Percentiles rank a stretch among this genome's conserved stretches.
Evolutionary conservation across 1,140 invertebrate genomes (phyloP).

Genomic region (Drosophila orosa): DNA sequence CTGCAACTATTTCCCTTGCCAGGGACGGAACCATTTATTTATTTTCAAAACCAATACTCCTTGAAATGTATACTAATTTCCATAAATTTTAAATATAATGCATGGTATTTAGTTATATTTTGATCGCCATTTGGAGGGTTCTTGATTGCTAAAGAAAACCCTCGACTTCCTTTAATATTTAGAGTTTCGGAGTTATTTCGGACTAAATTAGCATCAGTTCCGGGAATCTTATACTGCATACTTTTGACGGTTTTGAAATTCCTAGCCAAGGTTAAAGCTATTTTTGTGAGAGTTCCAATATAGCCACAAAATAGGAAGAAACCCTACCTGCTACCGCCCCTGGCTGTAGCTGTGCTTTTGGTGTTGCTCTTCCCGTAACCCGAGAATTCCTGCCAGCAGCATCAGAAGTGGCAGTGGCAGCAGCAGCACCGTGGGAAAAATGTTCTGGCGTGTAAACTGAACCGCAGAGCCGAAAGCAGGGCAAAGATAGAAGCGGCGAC

Average conservation of each 20-base stretch:
- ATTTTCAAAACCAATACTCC: constrained; percentile 1
- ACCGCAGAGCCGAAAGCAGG: constrained; percentile 56
- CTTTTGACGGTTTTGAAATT: neutral
- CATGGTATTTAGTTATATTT: neutral
- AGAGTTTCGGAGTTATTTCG: neutral
- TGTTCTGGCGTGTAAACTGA: constrained; percentile 66
- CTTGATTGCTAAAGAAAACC: too few species aligned
- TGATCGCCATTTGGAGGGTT: neutral
- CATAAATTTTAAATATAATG: neutral
- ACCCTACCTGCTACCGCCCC: neutral
- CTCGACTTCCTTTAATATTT: neutral
- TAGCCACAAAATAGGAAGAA: neutral
- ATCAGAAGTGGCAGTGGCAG: constrained; percentile 1
- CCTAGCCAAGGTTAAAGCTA: neutral
- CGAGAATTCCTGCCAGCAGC: constrained; percentile 7
- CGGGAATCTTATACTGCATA: neutral
- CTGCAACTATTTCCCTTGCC: constrained; percentile 10
- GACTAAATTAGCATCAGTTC: neutral
- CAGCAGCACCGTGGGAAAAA: constrained; percentile 30
- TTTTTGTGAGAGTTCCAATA: constrained; percentile 4
- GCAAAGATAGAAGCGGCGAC: constrained; percentile 27
- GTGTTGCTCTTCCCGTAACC: neutral
- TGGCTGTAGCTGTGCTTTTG: neutral
- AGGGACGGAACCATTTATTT: constrained; percentile 5
- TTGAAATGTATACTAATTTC: neutral